Percentiles rank a stretch among this genome's conserved stretches.
Conservation (phyloP, 2,797 vertebrate species). For the Zenarchopterus dispar region DNA sequence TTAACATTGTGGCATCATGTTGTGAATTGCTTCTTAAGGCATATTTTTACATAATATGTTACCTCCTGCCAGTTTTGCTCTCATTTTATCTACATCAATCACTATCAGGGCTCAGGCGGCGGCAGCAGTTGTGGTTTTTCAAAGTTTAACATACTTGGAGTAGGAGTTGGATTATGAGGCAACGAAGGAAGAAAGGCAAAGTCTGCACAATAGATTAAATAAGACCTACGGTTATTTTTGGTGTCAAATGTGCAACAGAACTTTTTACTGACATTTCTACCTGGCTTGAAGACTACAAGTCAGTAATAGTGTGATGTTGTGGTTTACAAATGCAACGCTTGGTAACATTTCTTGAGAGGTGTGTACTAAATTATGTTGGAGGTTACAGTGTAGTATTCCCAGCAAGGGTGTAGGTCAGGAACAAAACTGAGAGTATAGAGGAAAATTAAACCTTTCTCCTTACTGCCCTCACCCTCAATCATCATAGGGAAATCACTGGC, state of each 20-base stretch:
- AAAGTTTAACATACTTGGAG: constrained; percentile 8
- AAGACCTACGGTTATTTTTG: neutral
- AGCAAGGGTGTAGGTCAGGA: no score
- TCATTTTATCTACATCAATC: constrained; percentile 6
- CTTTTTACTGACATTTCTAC: no score
- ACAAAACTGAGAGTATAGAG: no score
- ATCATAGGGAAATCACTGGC: no score
- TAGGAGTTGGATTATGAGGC: constrained; percentile 8
- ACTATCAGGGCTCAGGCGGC: constrained; percentile 10
- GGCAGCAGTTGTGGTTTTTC: neutral
- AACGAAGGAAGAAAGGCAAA: neutral
- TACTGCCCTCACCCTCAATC: no score
- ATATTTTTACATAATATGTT: constrained; percentile 39
- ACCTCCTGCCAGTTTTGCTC: constrained; percentile 20
- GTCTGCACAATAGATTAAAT: neutral
- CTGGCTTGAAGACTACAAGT: no score
- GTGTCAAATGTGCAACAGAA: neutral
- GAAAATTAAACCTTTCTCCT: no score
- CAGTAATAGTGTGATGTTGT: no score
- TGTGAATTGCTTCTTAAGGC: constrained; percentile 11
- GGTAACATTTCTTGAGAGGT: no score
- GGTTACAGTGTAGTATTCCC: no score
- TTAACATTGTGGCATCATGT: constrained; percentile 7
- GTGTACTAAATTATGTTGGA: no score
- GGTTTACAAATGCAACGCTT: no score